Base-by-base conservation (phyloP, 2,888 invertebrate species). In the Xestia c-nigrum region DNA sequence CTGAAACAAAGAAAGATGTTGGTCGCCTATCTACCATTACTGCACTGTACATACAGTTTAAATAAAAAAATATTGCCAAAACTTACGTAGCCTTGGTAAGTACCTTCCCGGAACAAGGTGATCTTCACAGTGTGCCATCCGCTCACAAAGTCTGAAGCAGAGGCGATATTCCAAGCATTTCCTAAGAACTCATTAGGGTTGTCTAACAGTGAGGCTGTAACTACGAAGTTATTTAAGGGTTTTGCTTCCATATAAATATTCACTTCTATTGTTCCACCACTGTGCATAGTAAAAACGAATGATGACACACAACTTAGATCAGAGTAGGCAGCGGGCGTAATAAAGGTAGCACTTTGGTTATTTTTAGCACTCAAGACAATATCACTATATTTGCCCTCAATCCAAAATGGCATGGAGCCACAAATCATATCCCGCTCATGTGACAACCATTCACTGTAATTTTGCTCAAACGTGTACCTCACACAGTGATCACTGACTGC, bases 1-100 rank as follows among this genome's bases (percentile, higher is more conserved):
- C 94, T 94, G 90, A 59, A 93, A 92, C 76, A 84, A 84, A 67
- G 24, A 76, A 52, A 80, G 57, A 57, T 76, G 4, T 0, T 63
- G 19, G 7, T 16, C 14, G 5, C 12, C 14, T 16, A 16, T 31
- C 16, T 31, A 16, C 7, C 31, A 59, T 7, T 16, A 16, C 6
- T 31, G 3, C 57, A 16, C 16, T 16, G 1, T 59, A 31, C 3
- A 59, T 7, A 14, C 57, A 59, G 24, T 31, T 59, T 68, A 1
- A 16, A 16, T 19, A 24, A 24, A 19, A 38, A 43, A 31, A 38
- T 43, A 59, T 19, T 43, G 1, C 21, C 3, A 68, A 21, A 16
- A 83, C 83, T 83, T 31, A 83, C 83, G 52, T 83, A 75, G 46
- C 83, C 84, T 4, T 67, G 12, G 55, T 70, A 73, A 1, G 38